Evolutionary conservation across 2,113 vertebrate species (phyloP).

Genomic region (Pangasianodon hypophthalmus): DNA sequence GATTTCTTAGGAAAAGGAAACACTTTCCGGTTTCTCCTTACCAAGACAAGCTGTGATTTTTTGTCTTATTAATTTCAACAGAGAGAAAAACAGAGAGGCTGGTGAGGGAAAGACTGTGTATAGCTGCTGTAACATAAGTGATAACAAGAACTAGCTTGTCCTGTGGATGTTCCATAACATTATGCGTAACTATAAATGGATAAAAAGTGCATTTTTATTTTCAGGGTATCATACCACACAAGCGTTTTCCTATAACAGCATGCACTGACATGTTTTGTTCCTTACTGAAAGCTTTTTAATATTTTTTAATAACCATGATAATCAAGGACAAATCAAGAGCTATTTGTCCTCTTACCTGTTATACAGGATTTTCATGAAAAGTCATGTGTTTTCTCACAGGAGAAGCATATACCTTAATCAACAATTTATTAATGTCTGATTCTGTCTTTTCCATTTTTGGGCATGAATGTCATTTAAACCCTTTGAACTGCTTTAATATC

Average conservation of each 20-base stretch:
- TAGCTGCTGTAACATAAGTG: neutral
- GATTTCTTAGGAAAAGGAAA: neutral
- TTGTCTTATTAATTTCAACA: neutral
- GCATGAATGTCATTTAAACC: neutral
- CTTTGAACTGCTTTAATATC: slow-evolving; percentile 9
- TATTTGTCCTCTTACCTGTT: slow-evolving; percentile 1
- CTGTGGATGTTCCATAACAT: neutral
- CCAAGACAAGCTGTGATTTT: neutral
- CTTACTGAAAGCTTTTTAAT: neutral
- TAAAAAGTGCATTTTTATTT: neutral
- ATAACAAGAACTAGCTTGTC: neutral
- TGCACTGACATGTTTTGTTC: neutral
- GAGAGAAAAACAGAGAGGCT: neutral
- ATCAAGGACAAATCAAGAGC: slow-evolving; percentile 15
- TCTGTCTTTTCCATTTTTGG: neutral
- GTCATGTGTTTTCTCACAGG: slow-evolving; percentile 4
- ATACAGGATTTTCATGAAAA: slow-evolving; percentile 5
- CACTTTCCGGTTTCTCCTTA: neutral
- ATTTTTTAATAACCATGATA: neutral
- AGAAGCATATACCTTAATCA: slow-evolving; percentile 11
- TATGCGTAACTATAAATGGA: neutral
- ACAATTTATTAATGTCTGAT: slow-evolving; percentile 16
- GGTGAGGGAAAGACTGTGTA: neutral
- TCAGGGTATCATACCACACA: neutral
- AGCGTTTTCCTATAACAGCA: neutral